These are phyloP conservation scores for Takifugu bimaculatus DNA, from an alignment of 2,113 vertebrate genomes.

Conservation along the genomic window DNA sequence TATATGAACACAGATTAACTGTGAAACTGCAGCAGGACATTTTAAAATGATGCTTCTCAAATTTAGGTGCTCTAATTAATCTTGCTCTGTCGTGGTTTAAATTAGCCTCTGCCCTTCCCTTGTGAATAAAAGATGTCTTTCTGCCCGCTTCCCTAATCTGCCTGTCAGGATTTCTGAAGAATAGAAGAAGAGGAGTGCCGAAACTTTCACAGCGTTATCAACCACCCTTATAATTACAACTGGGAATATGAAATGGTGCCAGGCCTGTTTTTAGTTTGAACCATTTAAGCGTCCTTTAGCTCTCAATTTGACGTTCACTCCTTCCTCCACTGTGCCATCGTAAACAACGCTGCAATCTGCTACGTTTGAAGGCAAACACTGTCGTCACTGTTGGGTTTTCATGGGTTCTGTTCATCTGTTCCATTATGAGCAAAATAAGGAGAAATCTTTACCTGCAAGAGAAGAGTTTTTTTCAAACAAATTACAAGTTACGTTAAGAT, in stretches of 20 bases:
- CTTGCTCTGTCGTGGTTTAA: constrained; percentile 7
- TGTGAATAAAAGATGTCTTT: constrained; percentile 27
- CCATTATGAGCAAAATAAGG: no score
- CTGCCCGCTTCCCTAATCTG: neutral
- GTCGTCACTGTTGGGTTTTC: no score
- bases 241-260: neutral
- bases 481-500: no score
- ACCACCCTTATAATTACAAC: neutral
- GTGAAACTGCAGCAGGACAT: neutral
- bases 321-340: no score
- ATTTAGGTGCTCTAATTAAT: constrained; percentile 1
- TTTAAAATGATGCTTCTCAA: neutral
- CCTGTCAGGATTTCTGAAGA: constrained; percentile 13
- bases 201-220: constrained; percentile 24
- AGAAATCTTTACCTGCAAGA: no score
- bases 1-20: neutral
- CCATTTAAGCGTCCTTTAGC: no score
- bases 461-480: no score
- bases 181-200: constrained; percentile 16
- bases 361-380: no score
- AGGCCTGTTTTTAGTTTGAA: no score
- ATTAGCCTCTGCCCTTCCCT: constrained; percentile 12
- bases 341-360: no score
- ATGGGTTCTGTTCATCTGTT: no score
- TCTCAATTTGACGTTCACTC: no score